A percentile compares a stretch with the other conserved stretches of the same genome.
Conservation (phyloP, 2,888 invertebrate genomes). For the Ecliptopera silaceata region DNA sequence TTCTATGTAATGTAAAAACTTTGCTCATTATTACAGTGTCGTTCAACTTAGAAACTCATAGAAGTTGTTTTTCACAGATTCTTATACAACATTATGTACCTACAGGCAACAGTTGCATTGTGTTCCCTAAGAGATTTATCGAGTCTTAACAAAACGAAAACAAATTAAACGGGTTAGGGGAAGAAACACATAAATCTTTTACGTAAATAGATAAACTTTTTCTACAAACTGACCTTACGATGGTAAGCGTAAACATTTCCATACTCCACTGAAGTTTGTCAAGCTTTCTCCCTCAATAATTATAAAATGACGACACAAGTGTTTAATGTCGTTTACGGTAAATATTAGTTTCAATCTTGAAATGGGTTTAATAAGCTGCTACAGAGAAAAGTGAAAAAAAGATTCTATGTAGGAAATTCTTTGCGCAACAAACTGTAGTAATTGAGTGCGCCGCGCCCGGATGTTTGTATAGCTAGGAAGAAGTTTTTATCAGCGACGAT, state of each 20-base stretch:
- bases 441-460: slow-evolving; percentile 71
- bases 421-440: slow-evolving; percentile 69
- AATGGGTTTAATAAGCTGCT: slow-evolving; percentile 59
- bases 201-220: slow-evolving; percentile 38
- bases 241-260: slow-evolving; percentile 36
- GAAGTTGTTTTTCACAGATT: too few species aligned
- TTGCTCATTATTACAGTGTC: too few species aligned
- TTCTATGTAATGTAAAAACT: not conserved
- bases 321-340: slow-evolving; percentile 45
- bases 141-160: slow-evolving; percentile 38
- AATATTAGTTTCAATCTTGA: slow-evolving; percentile 50
- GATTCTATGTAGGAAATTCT: slow-evolving; percentile 60
- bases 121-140: slow-evolving; percentile 33
- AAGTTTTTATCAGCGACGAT: slow-evolving; percentile 74
- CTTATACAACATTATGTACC: not conserved
- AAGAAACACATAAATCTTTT: slow-evolving; percentile 40
- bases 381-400: slow-evolving; percentile 47
- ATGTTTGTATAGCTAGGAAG: slow-evolving; percentile 68
- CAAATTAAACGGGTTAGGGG: slow-evolving; percentile 38
- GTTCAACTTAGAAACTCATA: too few species aligned
- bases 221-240: slow-evolving; percentile 33
- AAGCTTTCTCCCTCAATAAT: slow-evolving; percentile 28
- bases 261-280: slow-evolving; percentile 32
- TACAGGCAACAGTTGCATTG: slow-evolving; percentile 28
- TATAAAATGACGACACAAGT: slow-evolving; percentile 35